These are phyloP conservation scores for Percina caprodes DNA, from an alignment of 2,113 vertebrate genomes.

Conservation along the genomic window DNA sequence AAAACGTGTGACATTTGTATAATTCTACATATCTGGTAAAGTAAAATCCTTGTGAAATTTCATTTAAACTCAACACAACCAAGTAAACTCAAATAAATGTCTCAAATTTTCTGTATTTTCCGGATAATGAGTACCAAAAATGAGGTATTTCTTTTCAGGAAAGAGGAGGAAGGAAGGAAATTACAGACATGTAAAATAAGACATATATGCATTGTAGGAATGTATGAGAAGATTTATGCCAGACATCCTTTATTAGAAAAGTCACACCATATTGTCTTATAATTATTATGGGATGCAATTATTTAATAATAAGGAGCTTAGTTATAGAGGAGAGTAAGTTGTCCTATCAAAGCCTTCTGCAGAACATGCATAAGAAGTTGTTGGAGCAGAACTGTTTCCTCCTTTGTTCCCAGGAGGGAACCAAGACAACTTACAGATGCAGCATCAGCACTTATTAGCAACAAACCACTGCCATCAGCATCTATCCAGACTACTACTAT, in stretches of 20 bases:
- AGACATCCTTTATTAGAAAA: conserved; percentile 22
- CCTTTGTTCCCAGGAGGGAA: conserved; percentile 36
- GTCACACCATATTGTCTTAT: not conserved
- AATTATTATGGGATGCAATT: conserved; percentile 54
- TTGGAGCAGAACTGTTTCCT: conserved; percentile 36
- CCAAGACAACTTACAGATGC: conserved; percentile 41
- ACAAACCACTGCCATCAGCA: conserved; percentile 36
- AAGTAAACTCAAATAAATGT: not conserved
- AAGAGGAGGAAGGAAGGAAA: not conserved
- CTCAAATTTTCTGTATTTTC: not conserved
- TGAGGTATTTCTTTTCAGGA: not conserved
- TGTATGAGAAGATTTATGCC: conserved; percentile 20
- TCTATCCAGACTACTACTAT: conserved; percentile 31
- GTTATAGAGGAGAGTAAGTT: conserved; percentile 46
- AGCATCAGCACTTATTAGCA: conserved; percentile 55
- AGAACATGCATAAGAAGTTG: conserved; percentile 32
- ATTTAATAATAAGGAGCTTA: conserved; percentile 62
- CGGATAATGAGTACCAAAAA: not conserved
- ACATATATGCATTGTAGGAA: not conserved
- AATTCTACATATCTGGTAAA: no score
- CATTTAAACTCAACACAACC: not conserved
- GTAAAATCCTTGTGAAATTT: not conserved
- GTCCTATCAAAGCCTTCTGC: conserved; percentile 45
- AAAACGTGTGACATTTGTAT: no score
- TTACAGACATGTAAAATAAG: not conserved